Evolutionary conservation across 2,797 vertebrate genomes (phyloP), one percentile per base, ranked within the genome.

Genomic region (Onychomys arenicola): DNA sequence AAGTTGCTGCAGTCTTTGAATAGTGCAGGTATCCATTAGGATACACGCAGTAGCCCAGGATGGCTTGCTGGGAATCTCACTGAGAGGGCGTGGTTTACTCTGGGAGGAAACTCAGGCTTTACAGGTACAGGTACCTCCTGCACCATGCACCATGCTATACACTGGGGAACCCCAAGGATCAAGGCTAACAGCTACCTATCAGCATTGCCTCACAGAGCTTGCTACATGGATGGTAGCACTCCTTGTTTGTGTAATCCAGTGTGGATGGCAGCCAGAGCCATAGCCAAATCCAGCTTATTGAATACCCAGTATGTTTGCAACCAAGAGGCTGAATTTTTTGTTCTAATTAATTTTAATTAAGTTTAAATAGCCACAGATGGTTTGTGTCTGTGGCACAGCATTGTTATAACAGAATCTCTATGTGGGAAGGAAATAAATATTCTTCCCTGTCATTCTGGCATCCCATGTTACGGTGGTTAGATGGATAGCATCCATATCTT

Each of bases 181-280:
- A 43, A 63, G 23, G 63, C 43, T 27, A 52, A 34, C 2, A 61
- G 55, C 5, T 6, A 23, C 17, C 25, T 12, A 5, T 11, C 17
- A 43, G 46, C 3, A 19, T 49, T 37, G 27, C 19, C 49, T 0
- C 59, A 2, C 2, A 37, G 75, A 88, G 19, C 46, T 23, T 17
- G 10, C 88, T 8, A 0, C 0, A 3, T 1, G 0, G 8, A 46
- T n/a, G 21, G 32, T 5, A 5, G 59, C 0, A 0, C 10, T 43
- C 11, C 71, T 17, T 1, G 0, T 40, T 43, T 10, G 9, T 0
- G 0, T 29, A 1, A n/a, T 40, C 14, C 43, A 37, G 1, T 9
- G 34, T 13, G 75, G 84, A 46, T 8, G 69, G 87, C 6, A 10
- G 83, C n/a, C 55, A 25, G 1, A 13, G 82, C 27, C 81, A 55